Base-by-base conservation (phyloP, 2,797 vertebrate genomes). In the Chrysocyon brachyurus region DNA sequence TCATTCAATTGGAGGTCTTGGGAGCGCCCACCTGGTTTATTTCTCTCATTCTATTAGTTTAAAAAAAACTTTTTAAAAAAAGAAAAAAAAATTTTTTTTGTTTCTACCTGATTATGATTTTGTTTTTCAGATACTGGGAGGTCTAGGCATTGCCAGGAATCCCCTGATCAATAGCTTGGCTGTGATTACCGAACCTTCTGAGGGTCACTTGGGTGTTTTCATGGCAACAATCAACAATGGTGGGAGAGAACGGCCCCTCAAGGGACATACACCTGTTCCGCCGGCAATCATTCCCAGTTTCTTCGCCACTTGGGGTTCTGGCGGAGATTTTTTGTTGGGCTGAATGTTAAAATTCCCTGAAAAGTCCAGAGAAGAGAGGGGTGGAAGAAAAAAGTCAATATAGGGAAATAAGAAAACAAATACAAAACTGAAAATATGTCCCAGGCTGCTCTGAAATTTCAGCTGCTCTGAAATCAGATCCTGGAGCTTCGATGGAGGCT, bases 231-330 rank as follows among this genome's bases (percentile, higher is more conserved):
- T 57, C 92, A 77, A 78, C 57, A 90, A 31, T 2, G 6, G 52
- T 57, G 31, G 63, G 72, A 73, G 54, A 89, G 54, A 88, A 66
- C 1, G 17, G 46, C 28, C 57, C 73, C 57, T 83, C 26, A 16
- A 56, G n/a, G 1, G 46, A 94, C 22, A 97, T 66, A 0, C 96
- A 99, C 99, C 99, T 92, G 99, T 99, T 2, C 99, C 99, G 40
- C 99, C 99, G n/a, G 99, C 99, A 3, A 99, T 99, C 99, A 99
- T 99, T 86, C 99, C 99, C 95, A 99, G 97, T 0, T 99, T 98
- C 95, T 99, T 99, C 17, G 99, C 99, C 0, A 97, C 98, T 97
- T 99, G 99, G 1, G 78, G 98, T 83, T 98, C 99, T 0, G 99
- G 98, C 31, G 99, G 98, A 72, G 99, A 98, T 98, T 99, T 99